Evolutionary conservation across 2,797 vertebrate species (phyloP), one percentile per base, ranked within the genome.

Genomic region (Anas flavirostris): DNA sequence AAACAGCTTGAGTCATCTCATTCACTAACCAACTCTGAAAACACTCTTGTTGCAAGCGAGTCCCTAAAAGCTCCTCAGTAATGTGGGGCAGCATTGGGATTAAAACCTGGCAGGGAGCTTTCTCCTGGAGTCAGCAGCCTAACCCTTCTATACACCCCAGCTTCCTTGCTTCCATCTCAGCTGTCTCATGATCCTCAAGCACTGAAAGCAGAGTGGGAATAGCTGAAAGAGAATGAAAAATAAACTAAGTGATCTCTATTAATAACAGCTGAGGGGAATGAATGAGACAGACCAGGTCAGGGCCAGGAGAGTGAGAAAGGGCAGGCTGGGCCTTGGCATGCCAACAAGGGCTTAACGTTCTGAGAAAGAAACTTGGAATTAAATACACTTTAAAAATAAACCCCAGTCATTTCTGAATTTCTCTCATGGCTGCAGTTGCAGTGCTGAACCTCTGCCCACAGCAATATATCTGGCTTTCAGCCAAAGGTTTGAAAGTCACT

Each of bases 341-440:
- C 62, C 91, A 94, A 37, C 17, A 53, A 77, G 14, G 22, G 26
- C 48, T 46, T 75, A 12, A 63, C 25, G 23, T 76, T 84, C 67
- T 68, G 68, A 90, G 74, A 97, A 94, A 83, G 78, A 94, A 84
- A 46, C 23, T 62, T 73, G n/a, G 75, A 91, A 86, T 64, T 74
- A 84, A 91, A 39, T 13, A 44, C 31, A 52, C 53, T 94, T 91
- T 29, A 88, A 95, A 95, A 96, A 96, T 86, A 95, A 93, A 83
- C 26, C 4, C 37, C 10, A 39, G 5, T 55, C 0, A 56, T 90
- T 89, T 86, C 64, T 62, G 52, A 85, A 31, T 63, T 6, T 73
- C 31, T 83, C 85, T 84, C 82, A 84, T 7, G 63, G 82, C 33
- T 70, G 52, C 52, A 74, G n/a, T 81, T 84, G 44, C 39, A 95